Conservation (phyloP, 2,888 invertebrate genomes). For the Baccha elongata region DNA sequence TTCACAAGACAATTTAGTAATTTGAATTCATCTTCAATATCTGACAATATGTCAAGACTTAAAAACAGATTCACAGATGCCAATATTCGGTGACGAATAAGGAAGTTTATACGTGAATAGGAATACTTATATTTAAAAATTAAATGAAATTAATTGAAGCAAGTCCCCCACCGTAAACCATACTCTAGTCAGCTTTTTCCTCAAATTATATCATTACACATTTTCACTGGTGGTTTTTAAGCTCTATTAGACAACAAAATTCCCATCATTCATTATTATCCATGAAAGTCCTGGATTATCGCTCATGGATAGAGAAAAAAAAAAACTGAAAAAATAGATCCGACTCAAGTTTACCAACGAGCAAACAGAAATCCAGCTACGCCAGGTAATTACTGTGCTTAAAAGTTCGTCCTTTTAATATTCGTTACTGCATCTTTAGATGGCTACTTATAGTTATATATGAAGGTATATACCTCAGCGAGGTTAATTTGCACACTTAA, state of each 20-base stretch:
- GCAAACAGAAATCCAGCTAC: conserved; percentile 46
- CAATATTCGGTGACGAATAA: too few relatives aligned
- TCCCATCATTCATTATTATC: conserved; percentile 65
- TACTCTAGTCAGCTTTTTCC: too few relatives aligned
- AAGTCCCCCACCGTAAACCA: too few relatives aligned
- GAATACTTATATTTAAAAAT: too few relatives aligned
- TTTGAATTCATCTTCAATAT: too few relatives aligned
- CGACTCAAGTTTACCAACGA: conserved; percentile 36
- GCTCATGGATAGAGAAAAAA: conserved; percentile 41
- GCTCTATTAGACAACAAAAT: conserved; percentile 47
- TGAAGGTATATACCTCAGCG: neutral
- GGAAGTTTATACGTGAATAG: too few relatives aligned
- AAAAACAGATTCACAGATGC: too few relatives aligned
- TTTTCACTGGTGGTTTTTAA: conserved; percentile 25
- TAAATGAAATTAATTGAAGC: too few relatives aligned
- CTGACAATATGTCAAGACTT: too few relatives aligned
- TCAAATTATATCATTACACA: conserved; percentile 7
- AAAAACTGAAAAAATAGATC: conserved; percentile 38
- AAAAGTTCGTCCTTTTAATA: conserved; percentile 69
- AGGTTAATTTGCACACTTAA: conserved; percentile 70
- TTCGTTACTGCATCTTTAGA: conserved; percentile 54
- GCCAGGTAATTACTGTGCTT: conserved; percentile 72
- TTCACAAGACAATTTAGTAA: too few relatives aligned
- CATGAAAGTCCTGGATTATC: conserved; percentile 58
- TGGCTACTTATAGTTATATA: conserved; percentile 2